A percentile compares a stretch with the other conserved stretches of the same genome.
These are phyloP conservation scores for Python bivittatus DNA, from an alignment of 2,113 vertebrate genomes.

Conservation along the genomic window DNA sequence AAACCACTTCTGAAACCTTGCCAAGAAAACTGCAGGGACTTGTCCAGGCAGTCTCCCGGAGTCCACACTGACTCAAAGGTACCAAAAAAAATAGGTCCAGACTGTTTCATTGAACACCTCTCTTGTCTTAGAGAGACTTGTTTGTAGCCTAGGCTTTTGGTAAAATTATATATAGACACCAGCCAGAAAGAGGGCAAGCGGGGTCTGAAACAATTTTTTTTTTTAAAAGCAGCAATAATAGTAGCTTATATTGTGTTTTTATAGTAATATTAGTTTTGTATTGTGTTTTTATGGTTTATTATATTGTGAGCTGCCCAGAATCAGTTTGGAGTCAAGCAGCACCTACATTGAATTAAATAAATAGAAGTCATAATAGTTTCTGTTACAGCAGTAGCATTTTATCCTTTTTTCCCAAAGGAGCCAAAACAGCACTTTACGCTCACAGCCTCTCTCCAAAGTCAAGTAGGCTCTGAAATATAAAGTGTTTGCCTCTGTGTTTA, in stretches of 20 bases:
- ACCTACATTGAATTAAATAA: not conserved
- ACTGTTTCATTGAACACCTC: no score
- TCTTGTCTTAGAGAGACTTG: no score
- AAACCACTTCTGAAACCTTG: not conserved
- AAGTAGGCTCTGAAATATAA: not conserved
- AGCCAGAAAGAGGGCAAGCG: no score
- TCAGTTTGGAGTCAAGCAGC: not conserved
- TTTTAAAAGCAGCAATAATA: not conserved
- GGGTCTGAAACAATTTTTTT: no score
- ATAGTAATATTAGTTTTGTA: not conserved
- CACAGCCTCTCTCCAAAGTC: not conserved
- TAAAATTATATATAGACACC: no score
- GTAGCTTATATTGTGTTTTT: not conserved
- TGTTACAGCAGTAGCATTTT: not conserved
- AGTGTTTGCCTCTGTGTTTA: not conserved
- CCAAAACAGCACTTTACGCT: not conserved
- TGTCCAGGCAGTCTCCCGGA: no score
- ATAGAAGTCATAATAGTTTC: not conserved
- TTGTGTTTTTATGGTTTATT: not conserved
- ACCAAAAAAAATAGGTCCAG: no score
- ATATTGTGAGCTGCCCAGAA: not conserved
- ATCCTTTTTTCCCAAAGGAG: not conserved
- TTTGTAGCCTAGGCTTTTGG: no score
- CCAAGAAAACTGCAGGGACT: not conserved
- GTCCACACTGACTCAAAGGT: no score